These are phyloP conservation scores for Notamacropus eugenii DNA, from an alignment of 2,797 vertebrate genomes.

Conservation along the genomic window DNA sequence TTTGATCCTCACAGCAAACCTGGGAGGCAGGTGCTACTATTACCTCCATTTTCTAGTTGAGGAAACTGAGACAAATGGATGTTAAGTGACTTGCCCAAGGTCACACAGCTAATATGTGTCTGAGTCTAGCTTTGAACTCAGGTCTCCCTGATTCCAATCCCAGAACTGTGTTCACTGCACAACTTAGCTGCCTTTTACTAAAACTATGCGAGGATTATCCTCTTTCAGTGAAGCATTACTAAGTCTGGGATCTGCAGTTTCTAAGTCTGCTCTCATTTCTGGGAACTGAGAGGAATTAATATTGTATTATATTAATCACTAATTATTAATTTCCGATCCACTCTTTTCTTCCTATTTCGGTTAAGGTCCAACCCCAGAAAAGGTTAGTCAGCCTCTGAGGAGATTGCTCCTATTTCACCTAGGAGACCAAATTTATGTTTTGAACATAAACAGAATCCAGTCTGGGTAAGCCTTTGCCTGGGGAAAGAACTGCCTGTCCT, in stretches of 20 bases:
- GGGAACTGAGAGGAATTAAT: background rate
- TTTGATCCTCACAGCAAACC: background rate
- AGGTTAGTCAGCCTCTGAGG: background rate
- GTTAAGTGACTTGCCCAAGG: too few species aligned
- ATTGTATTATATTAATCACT: background rate
- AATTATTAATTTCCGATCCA: background rate
- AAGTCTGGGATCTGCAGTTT: background rate
- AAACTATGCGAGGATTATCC: background rate
- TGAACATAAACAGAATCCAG: background rate
- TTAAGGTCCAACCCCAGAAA: background rate
- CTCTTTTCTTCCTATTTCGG: background rate
- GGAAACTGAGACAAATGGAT: background rate
- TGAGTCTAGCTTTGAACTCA: background rate
- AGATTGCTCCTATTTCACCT: background rate
- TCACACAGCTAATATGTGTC: background rate
- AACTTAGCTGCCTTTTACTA: background rate
- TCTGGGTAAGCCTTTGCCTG: too few species aligned
- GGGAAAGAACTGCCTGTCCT: too few species aligned
- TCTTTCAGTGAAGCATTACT: background rate
- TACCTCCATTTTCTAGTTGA: background rate
- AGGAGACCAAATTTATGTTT: background rate
- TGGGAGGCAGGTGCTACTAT: background rate
- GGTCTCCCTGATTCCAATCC: background rate
- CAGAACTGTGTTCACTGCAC: background rate
- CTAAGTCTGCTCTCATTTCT: background rate